Evolutionary conservation across 2,113 vertebrate species (phyloP).

Genomic region (Carollia perspicillata): DNA sequence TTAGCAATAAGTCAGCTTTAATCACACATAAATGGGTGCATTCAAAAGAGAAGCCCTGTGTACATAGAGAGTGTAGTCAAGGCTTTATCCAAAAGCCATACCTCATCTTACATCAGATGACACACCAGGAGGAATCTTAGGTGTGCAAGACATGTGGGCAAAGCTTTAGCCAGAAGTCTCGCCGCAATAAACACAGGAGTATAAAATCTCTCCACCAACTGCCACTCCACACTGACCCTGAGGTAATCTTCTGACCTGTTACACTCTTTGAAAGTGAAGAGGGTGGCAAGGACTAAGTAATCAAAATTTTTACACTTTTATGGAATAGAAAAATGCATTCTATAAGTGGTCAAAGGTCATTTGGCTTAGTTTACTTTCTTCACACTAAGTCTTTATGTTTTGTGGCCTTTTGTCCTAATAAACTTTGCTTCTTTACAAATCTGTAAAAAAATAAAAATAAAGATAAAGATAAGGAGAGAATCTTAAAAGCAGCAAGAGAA

Average conservation of each 20-base stretch:
- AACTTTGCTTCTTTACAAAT: no score
- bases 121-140: neutral
- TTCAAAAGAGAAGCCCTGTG: neutral
- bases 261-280: neutral
- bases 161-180: constrained; percentile 7
- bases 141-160: neutral
- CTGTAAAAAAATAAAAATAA: no score
- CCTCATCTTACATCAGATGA: constrained; percentile 39
- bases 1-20: constrained; percentile 36
- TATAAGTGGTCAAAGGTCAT: neutral
- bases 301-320: neutral
- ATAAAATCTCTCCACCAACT: neutral
- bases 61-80: constrained; percentile 19
- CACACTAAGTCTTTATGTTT: neutral
- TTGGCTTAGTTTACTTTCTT: neutral
- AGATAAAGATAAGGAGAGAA: no score
- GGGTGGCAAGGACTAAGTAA: neutral
- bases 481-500: no score
- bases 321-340: neutral
- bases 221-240: neutral
- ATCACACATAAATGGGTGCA: constrained; percentile 41
- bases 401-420: no score
- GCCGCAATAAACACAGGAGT: constrained; percentile 17
- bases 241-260: neutral
- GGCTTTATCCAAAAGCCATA: constrained; percentile 25